Conservation (phyloP, 2,797 vertebrate species). For the Gymnothorax javanicus region DNA sequence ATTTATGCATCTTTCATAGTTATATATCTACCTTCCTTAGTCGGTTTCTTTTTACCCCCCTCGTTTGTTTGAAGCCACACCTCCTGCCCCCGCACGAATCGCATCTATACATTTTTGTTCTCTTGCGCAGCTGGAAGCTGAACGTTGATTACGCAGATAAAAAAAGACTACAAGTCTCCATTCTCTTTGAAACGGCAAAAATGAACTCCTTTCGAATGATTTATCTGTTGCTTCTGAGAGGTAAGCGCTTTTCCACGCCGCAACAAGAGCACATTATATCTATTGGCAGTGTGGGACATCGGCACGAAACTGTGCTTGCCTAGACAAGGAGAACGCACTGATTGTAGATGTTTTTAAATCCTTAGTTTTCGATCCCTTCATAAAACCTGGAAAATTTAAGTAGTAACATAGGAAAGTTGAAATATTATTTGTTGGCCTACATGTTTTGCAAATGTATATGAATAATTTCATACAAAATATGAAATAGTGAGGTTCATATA, state of each 20-base stretch:
- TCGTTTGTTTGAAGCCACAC: constrained; percentile 29
- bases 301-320: neutral
- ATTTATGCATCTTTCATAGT: neutral
- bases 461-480: no score
- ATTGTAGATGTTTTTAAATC: neutral
- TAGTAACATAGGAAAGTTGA: no score
- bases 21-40: neutral
- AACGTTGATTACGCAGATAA: constrained; percentile 46
- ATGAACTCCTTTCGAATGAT: constrained; percentile 49
- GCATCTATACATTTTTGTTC: constrained; percentile 16
- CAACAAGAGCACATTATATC: neutral
- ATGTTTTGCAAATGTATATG: no score
- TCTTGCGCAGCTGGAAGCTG: constrained; percentile 22
- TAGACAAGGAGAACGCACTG: neutral
- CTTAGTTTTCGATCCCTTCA: no score
- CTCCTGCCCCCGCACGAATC: constrained; percentile 37
- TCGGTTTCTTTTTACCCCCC: neutral
- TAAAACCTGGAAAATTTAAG: no score
- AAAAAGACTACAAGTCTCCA: constrained; percentile 23
- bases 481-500: no score
- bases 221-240: constrained; percentile 48
- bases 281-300: neutral
- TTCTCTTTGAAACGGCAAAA: constrained; percentile 30
- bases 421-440: no score
- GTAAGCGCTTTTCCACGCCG: constrained; percentile 43